A percentile compares a stretch with the other conserved stretches of the same genome.
phyloP scores from a whole-genome alignment of 1,140 invertebrate genomes.

The Lethrus apterus region DNA sequence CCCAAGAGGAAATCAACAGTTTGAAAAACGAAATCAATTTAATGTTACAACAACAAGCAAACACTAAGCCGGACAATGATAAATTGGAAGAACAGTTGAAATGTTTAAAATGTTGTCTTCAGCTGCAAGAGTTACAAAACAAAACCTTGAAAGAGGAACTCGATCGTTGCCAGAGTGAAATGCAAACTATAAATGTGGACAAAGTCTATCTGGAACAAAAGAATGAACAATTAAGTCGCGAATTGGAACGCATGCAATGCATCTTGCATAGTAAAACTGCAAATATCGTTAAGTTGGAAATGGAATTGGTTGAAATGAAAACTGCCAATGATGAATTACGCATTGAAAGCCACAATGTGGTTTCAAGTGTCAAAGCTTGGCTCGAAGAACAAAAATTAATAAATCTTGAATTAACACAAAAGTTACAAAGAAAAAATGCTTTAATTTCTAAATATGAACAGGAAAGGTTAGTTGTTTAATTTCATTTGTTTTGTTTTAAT shows the following conservation, averaged over 20 bases:
- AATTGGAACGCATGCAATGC: constrained; percentile 26
- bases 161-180: constrained; percentile 25
- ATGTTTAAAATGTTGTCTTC: background rate
- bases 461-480: constrained; percentile 4
- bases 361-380: constrained; percentile 31
- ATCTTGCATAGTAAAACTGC: constrained; percentile 21
- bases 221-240: constrained; percentile 24
- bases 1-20: constrained; percentile 28
- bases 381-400: constrained; percentile 32
- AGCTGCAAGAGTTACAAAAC: background rate
- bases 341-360: constrained; percentile 29
- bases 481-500: no score
- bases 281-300: constrained; percentile 24
- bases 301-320: constrained; percentile 26
- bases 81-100: background rate
- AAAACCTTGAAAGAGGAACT: constrained; percentile 15
- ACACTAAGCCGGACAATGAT: constrained; percentile 3
- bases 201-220: constrained; percentile 24
- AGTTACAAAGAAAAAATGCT: constrained; percentile 24
- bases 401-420: constrained; percentile 24
- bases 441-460: constrained; percentile 21
- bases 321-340: constrained; percentile 27
- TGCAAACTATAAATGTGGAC: constrained; percentile 26
- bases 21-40: constrained; percentile 29
- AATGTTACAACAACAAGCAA: background rate